phyloP scores from a whole-genome alignment of 2,113 vertebrate genomes.

The Willisornis vidua region DNA sequence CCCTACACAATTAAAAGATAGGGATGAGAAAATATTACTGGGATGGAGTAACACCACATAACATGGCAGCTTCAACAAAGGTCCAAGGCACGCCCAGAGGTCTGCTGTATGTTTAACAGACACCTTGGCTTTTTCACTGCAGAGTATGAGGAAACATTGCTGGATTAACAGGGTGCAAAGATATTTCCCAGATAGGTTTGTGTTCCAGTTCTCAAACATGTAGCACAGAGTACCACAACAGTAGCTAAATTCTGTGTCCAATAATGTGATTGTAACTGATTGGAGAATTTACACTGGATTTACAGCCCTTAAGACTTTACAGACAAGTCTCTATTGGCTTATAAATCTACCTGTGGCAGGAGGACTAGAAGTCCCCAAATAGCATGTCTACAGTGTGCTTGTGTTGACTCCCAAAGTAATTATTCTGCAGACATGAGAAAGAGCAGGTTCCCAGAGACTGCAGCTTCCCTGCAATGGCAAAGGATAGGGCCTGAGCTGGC shows the following conservation, averaged over 20 bases:
- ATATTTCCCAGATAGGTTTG: not conserved
- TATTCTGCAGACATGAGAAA: not conserved
- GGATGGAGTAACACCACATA: not conserved
- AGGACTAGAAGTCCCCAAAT: not conserved
- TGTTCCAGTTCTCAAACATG: fast-evolving
- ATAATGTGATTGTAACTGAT: not conserved
- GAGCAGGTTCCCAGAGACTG: not conserved
- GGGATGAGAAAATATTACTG: not conserved
- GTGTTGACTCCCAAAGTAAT: not conserved
- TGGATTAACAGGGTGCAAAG: not conserved
- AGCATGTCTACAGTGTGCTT: not conserved
- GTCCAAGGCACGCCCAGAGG: not conserved
- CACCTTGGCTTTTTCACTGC: not conserved
- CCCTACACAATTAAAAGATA: not conserved
- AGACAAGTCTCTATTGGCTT: not conserved
- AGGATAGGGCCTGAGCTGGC: not conserved
- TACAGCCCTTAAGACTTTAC: not conserved
- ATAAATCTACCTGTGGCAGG: not conserved
- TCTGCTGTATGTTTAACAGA: not conserved
- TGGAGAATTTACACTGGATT: not conserved
- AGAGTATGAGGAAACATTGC: not conserved
- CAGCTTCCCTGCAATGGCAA: not conserved
- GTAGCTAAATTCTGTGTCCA: not conserved
- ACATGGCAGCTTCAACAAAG: not conserved
- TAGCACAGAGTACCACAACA: not conserved